phyloP scores from a whole-genome alignment of 35 echinoderm and acorn worm genomes.

The Ophiothrix spiculata region DNA sequence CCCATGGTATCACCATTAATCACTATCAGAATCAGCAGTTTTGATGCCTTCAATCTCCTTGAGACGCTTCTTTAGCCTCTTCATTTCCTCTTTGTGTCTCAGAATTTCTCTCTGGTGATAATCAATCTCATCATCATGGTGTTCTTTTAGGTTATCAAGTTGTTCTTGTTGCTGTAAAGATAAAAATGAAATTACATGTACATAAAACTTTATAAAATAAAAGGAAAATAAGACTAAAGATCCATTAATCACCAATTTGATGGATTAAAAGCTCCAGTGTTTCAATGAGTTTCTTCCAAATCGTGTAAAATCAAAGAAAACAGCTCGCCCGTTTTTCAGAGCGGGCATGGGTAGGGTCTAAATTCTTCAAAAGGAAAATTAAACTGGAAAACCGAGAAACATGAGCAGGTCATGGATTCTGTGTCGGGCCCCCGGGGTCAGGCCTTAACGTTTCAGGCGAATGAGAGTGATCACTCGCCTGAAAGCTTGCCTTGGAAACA shows the following conservation, averaged over 20 bases:
- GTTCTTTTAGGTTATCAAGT: slow-evolving; percentile 78
- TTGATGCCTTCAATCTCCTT: slow-evolving; percentile 51
- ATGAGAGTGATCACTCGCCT: no score
- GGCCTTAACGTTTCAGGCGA: no score
- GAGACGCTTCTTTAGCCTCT: slow-evolving; percentile 75
- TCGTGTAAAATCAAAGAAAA: not conserved
- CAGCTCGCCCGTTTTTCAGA: not conserved
- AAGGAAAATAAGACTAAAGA: not conserved
- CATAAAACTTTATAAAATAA: no score
- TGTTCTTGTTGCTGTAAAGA: slow-evolving; percentile 84
- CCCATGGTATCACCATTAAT: not conserved
- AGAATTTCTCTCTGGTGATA: slow-evolving; percentile 85
- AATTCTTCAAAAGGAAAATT: not conserved
- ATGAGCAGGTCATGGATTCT: no score
- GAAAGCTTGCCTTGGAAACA: no score
- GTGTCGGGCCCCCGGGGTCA: no score
- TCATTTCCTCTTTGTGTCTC: slow-evolving; percentile 74
- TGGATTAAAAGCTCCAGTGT: not conserved
- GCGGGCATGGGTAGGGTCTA: not conserved
- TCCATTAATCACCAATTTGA: not conserved
- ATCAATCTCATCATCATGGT: slow-evolving; percentile 97
- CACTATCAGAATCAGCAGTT: slow-evolving; percentile 17
- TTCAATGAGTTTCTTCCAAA: not conserved
- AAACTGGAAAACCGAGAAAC: not conserved
- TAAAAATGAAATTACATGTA: no score